Conservation (phyloP, 2,888 invertebrate species). For the Apantesis nais region DNA sequence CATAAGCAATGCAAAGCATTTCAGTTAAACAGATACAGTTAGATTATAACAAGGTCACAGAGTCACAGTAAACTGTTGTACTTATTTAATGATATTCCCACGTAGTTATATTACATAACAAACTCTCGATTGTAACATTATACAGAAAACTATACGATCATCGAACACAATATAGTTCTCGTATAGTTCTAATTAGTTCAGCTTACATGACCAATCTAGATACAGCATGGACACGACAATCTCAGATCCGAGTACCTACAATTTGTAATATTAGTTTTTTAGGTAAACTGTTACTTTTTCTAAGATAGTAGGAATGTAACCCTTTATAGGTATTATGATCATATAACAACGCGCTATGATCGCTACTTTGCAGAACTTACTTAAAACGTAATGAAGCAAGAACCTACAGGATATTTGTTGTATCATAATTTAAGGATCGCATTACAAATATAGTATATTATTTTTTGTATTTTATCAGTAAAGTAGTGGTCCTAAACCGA, state of each 20-base stretch:
- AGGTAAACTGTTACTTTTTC: neutral
- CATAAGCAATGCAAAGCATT: neutral
- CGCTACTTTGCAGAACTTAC: neutral
- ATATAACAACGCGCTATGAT: neutral
- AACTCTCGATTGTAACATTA: neutral
- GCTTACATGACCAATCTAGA: neutral
- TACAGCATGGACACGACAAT: neutral
- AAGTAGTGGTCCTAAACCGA: neutral
- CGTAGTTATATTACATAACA: neutral
- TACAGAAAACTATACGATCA: neutral
- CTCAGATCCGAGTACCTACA: neutral
- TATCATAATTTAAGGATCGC: neutral
- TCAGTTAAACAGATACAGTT: neutral
- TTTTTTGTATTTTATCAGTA: neutral
- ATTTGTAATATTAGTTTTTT: neutral
- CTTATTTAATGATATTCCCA: neutral
- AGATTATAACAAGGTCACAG: slow-evolving; percentile 1
- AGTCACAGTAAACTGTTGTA: slow-evolving; percentile 1
- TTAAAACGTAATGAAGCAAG: neutral
- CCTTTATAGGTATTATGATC: neutral
- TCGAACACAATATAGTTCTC: neutral
- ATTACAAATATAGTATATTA: neutral
- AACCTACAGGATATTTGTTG: neutral
- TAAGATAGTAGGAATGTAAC: neutral
- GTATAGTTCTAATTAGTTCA: neutral